Base-by-base conservation (phyloP, 2,888 invertebrate species). In the Apocheima hispidaria region DNA sequence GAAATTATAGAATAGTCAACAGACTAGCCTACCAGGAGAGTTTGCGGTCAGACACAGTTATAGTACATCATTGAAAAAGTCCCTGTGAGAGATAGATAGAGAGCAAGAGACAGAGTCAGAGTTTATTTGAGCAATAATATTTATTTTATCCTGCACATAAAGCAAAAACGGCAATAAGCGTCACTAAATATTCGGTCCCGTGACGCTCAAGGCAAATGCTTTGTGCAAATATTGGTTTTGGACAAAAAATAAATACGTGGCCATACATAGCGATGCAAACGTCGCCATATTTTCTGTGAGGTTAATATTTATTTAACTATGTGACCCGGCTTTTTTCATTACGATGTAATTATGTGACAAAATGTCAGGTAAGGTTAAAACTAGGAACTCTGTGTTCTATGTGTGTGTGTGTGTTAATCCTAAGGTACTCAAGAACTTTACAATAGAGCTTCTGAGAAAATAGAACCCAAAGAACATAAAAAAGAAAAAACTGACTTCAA, bases 401-500 rank as follows among this genome's bases (percentile, higher is more conserved):
- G n/a, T n/a, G n/a, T n/a, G n/a, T n/a, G n/a, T n/a, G n/a, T n/a
- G n/a, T n/a, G n/a, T n/a, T n/a, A n/a, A n/a, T n/a, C n/a, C n/a
- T 5, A 6, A 50, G 30, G 43, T 30, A 23, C 10, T 49, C 28
- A 44, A n/a, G 14, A 43, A 44, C 49, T 50, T 48, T 28, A 44
- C 41, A 49, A 41, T 40, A 44, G 28, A 28, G 21, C 44, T 6
- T 16, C 10, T n/a, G 30, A 36, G 43, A 36, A 58, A 51, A 58
- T 14, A 46, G 9, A 30, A 52, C n/a, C 33, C 23, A n/a, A 28
- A 26, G 14, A 28, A 41, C 6, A 48, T 48, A 48, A 40, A 33
- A 53, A 52, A 54, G 16, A 48, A 53, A 56, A 43, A 43, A 49
- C 33, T 28, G 26, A 44, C 33, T 60, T 56, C 23, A 21, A 50